Evolutionary conservation across 2,888 invertebrate species (phyloP).

Genomic region (Scaptomyza parva): DNA sequence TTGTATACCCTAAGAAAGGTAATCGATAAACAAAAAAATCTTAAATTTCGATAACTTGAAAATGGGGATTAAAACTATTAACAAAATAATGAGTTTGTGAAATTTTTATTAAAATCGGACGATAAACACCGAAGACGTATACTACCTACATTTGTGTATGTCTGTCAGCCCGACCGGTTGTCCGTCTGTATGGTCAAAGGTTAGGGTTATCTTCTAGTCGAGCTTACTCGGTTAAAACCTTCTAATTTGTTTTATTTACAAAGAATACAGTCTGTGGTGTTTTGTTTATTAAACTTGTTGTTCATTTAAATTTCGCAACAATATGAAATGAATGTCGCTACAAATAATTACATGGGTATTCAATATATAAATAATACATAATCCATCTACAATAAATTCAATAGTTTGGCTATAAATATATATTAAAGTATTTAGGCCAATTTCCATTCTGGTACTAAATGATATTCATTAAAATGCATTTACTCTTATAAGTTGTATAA

Average conservation of each 20-base stretch:
- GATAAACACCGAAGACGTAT: too few relatives aligned
- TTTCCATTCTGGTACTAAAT: slow-evolving; percentile 13
- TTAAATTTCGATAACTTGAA: too few relatives aligned
- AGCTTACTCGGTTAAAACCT: too few relatives aligned
- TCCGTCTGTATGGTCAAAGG: too few relatives aligned
- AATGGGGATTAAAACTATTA: too few relatives aligned
- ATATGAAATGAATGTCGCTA: slow-evolving; percentile 44
- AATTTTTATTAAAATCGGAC: too few relatives aligned
- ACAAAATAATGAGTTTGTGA: too few relatives aligned
- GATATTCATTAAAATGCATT: slow-evolving; percentile 17
- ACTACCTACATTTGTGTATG: too few relatives aligned
- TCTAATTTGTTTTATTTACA: slow-evolving; percentile 1
- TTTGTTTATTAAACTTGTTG: slow-evolving; percentile 38
- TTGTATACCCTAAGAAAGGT: too few relatives aligned
- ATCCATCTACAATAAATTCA: slow-evolving; percentile 51
- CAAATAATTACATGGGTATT: slow-evolving; percentile 47
- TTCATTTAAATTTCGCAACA: slow-evolving; percentile 25
- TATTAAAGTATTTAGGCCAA: slow-evolving; percentile 7
- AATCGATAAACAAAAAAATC: too few relatives aligned
- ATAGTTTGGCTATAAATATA: slow-evolving; percentile 16
- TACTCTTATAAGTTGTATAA: slow-evolving; percentile 6
- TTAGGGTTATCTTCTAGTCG: too few relatives aligned
- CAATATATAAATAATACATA: slow-evolving; percentile 53
- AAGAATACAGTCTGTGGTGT: slow-evolving; percentile 6
- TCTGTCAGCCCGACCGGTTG: too few relatives aligned